Evolutionary conservation across 2,888 invertebrate genomes (phyloP), one percentile per base, ranked within the genome.

Genomic region (Drosophila anomalata): DNA sequence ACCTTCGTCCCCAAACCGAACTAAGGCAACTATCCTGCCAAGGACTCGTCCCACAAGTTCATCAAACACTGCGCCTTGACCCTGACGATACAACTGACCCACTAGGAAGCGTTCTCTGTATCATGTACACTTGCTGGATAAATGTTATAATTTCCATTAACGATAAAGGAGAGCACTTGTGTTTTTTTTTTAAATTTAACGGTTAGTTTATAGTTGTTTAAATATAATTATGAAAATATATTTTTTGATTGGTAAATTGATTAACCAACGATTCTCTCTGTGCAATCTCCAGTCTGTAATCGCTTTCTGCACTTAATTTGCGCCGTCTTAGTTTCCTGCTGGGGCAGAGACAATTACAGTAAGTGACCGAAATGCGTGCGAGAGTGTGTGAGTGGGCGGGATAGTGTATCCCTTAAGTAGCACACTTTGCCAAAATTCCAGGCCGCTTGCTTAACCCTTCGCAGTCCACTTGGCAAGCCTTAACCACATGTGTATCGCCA

Each of bases 301-400:
- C 87, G 84, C 66, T 65, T 74, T 86, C 87, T 82, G 81, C 81
- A 82, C 87, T 82, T 82, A 82, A 82, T 82, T 86, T 76, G 72
- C 67, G 67, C 53, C 60, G 63, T 22, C 54, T 65, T 62, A 46
- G 62, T 36, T 77, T 61, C 66, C 54, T 57, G 74, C 65, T 57
- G 65, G 55, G 68, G 65, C 73, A 68, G 73, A 72, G 69, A 76
- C 85, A 86, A 81, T 81, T 80, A 81, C 69, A 58, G 70, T 86
- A 86, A 82, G 81, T 86, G 87, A 73, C 66, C 83, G 51, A 61
- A 81, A 79, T 79, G 77, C 69, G 73, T 63, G 51, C 12, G 17
- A 17, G 33, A 31, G 46, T 31, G 22, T 44, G 44, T 51, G 55
- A 59, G 53, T 54, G 46, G 42, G n/a, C 11, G 22, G 24, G 56